These are phyloP conservation scores for Antrozous pallidus DNA, from an alignment of 2,797 vertebrate genomes.

Conservation along the genomic window DNA sequence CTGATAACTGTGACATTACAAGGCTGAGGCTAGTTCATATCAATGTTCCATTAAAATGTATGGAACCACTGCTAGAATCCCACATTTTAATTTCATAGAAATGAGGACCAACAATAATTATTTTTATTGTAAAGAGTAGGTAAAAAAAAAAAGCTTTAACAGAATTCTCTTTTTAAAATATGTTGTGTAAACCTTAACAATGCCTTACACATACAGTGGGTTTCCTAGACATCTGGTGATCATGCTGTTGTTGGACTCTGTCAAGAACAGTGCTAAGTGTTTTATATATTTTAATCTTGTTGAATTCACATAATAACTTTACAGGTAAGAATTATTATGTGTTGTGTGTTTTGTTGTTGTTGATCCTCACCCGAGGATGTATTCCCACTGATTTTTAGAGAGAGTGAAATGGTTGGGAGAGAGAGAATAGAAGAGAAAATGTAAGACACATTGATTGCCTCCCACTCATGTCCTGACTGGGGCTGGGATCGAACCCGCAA, in stretches of 20 bases:
- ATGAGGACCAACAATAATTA: neutral
- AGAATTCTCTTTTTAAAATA: constrained; percentile 8
- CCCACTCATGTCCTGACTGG: neutral
- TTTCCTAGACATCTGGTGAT: neutral
- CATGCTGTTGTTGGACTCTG: neutral
- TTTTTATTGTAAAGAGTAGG: neutral
- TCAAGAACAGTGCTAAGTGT: neutral
- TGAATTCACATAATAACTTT: constrained; percentile 22
- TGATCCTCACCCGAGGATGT: too few relatives aligned
- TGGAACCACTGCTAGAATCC: constrained; percentile 34
- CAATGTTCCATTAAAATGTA: constrained; percentile 4
- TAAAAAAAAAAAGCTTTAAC: constrained; percentile 25
- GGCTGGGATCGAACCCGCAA: too few relatives aligned
- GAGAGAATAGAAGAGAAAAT: neutral
- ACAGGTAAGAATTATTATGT: neutral
- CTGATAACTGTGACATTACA: constrained; percentile 39
- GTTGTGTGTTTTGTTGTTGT: neutral
- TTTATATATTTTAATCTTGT: constrained; percentile 15
- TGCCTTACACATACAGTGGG: neutral
- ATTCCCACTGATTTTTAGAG: neutral
- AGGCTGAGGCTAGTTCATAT: constrained; percentile 33
- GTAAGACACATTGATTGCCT: neutral
- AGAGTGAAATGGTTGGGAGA: neutral
- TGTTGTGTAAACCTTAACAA: neutral
- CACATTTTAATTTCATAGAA: constrained; percentile 25